Base-by-base conservation (phyloP, 2,113 vertebrate genomes). In the Bujurquina vittata region DNA sequence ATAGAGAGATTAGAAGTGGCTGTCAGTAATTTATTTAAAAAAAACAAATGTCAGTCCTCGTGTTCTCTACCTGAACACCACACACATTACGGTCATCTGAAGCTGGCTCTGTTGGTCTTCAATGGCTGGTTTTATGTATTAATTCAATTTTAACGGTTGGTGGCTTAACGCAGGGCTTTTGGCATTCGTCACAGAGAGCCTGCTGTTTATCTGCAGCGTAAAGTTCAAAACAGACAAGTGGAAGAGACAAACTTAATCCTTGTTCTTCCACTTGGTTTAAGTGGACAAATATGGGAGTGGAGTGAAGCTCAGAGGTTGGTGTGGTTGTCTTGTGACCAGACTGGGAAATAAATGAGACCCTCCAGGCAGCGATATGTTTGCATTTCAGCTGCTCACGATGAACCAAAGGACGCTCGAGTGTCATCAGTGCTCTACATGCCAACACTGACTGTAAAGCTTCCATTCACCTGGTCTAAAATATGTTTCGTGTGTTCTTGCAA, bases 231-330 rank as follows among this genome's bases (percentile, higher is more conserved):
- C 79, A 83, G 61, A 74, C 81, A 1, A 74, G 82, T 2, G 26
- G 58, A 79, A 73, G 67, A 80, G 60, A 46, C 15, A 0, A 55
- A 79, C 52, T 18, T 73, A 78, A 79, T 62, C 80, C 80, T 63
- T 2, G 12, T 18, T 67, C 80, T 76, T 87, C 77, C 67, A 65
- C 79, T 84, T 52, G 74, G 80, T 65, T 77, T 74, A 23, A 11
- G 2, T 65, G 77, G 75, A 90, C 81, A 57, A 80, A 83, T 84
- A 74, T 69, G 84, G 78, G 55, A 78, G 83, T 14, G 40, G 12
- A 78, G 26, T 43, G 29, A 61, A 58, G 29, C 73, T 57, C 65
- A n/a, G 65, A 58, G 65, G 52, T 65, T 4, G 10, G 52, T 20
- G 37, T 1, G 22, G 57, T 18, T 0, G 31, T 77, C 88, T 73